These are phyloP conservation scores for Clarias magur DNA, from an alignment of 2,113 vertebrate species.

Conservation along the genomic window DNA sequence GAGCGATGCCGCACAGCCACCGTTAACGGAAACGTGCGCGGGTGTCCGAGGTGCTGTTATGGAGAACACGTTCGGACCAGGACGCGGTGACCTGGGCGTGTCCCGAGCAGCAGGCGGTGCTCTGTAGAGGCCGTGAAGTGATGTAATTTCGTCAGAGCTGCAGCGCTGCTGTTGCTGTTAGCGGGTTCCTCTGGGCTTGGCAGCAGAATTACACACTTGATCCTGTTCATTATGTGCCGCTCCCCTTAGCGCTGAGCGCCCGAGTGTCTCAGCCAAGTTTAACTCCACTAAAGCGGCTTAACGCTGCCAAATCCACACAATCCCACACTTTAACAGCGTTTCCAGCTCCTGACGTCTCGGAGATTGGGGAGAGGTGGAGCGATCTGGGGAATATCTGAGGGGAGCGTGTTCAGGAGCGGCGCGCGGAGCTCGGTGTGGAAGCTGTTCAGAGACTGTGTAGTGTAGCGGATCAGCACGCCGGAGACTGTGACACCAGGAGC, in stretches of 20 bases:
- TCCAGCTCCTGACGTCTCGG: background rate
- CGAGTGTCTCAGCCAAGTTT: background rate
- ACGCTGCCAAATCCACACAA: slow-evolving; percentile 14
- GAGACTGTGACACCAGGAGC: background rate
- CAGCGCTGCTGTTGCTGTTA: background rate
- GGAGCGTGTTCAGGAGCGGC: background rate
- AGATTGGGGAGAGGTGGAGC: background rate
- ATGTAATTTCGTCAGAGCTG: background rate
- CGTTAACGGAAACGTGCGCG: background rate
- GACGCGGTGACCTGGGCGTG: background rate
- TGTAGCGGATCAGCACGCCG: background rate
- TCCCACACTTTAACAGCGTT: background rate
- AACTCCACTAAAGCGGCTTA: slow-evolving; percentile 22
- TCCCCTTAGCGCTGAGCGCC: background rate
- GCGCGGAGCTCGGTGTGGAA: background rate
- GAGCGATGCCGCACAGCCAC: too few relatives aligned
- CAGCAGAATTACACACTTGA: slow-evolving; percentile 29
- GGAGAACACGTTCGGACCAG: background rate
- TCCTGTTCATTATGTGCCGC: slow-evolving; percentile 35
- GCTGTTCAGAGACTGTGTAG: background rate
- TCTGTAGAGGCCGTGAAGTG: background rate
- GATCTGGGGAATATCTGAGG: background rate
- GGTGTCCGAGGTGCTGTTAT: background rate
- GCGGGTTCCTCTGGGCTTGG: background rate
- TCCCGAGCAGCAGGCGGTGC: background rate